Evolutionary conservation across 2,113 vertebrate genomes (phyloP), one percentile per base, ranked within the genome.

Genomic region (Echinops telfairi): DNA sequence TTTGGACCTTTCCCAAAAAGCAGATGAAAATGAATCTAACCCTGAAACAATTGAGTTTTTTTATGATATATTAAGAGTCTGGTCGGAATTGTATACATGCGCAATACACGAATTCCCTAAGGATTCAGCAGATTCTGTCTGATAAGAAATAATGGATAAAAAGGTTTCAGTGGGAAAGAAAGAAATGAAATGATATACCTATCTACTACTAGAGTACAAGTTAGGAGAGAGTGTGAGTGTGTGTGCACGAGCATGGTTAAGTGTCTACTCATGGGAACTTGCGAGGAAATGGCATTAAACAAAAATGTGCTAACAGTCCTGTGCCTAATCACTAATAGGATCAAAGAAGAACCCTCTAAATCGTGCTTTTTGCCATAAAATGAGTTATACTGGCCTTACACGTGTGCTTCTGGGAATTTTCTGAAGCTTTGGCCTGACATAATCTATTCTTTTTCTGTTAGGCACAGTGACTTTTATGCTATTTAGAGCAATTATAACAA

Each of bases 141-240:
- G 11, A 83, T 66, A 62, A 90, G 93, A 90, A 88, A 53, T 53
- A 33, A 77, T 62, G 60, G 19, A 38, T 60, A 40, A 90, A 85
- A 71, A 88, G 6, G 64, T 85, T 3, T 31, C 83, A 70, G 88
- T 25, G 70, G 25, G 10, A 85, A 17, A 58, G 10, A 95, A 89
- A 75, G 29, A 68, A 85, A 3, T 36, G 23, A 91, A 85, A 3
- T 36, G 23, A 91, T 75, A 93, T 4, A 90, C 1, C 15, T 20
- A 83, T 10, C 3, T n/a, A 53, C 2, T 20, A 58, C 14, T 22
- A 33, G 7, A 88, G 20, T 82, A 84, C 64, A 40, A 71, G 29
- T 1, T 38, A 4, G 11, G 27, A 31, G 71, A 22, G 6, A 2
- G 27, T 0, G 3, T 31, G 1, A 38, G 25, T n/a, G 3, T 60